Conservation (phyloP, 1,140 invertebrate genomes). For the Pantala flavescens region DNA sequence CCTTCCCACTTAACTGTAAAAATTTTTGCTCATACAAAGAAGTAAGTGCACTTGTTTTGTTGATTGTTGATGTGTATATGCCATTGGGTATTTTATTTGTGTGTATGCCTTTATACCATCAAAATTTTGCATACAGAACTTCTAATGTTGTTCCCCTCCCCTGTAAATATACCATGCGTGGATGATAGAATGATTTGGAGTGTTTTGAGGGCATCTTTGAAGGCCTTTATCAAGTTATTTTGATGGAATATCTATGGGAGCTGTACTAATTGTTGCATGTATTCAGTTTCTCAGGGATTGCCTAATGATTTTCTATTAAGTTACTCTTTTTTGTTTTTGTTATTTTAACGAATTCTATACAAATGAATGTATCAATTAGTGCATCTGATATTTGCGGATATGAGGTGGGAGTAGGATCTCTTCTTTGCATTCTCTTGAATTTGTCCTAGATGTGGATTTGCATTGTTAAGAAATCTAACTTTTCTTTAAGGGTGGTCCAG, state of each 20-base stretch:
- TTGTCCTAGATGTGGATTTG: constrained; percentile 1
- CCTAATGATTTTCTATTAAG: not conserved
- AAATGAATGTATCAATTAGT: not conserved
- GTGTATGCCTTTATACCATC: not conserved
- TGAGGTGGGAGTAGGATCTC: not conserved
- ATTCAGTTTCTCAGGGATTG: constrained; percentile 5
- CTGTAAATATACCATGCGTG: constrained; percentile 5
- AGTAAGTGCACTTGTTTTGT: not conserved
- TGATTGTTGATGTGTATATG: not conserved
- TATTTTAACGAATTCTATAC: not conserved
- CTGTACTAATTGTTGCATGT: constrained; percentile 6
- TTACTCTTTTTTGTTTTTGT: not conserved
- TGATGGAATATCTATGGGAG: not conserved
- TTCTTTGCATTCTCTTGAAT: not conserved
- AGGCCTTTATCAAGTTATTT: not conserved
- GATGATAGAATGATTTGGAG: not conserved
- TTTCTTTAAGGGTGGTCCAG: constrained; percentile 2
- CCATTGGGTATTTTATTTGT: not conserved
- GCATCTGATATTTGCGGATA: not conserved
- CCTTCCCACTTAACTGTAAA: constrained; percentile 29
- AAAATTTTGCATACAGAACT: not conserved
- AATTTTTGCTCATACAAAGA: constrained; percentile 23
- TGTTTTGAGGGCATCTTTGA: not conserved
- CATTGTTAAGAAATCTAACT: not conserved
- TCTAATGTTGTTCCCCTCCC: not conserved